Evolutionary conservation across 2,113 vertebrate species (phyloP), one percentile per base, ranked within the genome.

Genomic region (Tragelaphus strepsiceros): DNA sequence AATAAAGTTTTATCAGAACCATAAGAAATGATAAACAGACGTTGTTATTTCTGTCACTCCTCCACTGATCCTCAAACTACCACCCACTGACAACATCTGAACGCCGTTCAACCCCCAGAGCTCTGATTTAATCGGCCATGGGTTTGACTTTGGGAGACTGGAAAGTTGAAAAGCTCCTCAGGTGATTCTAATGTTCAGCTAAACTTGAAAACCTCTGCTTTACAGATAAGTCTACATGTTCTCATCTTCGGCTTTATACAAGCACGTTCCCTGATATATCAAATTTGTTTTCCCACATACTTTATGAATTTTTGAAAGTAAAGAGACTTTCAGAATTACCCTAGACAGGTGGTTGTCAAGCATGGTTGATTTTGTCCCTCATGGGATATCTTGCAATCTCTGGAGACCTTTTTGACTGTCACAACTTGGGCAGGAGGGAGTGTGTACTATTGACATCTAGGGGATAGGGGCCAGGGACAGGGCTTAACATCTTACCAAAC

Each of bases 311-410:
- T 98, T 86, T 59, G 32, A 86, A 94, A 93, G 64, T 64, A 62
- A 94, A 95, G 71, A 86, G 46, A 96, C 53, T 17, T 96, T 96
- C n/a, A 43, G n/a, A 96, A 56, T n/a, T 32, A 62, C 43, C 3
- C 4, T 51, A 64, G 39, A 78, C 11, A 49, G 28, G 14, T n/a
- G 43, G 19, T 77, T 84, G 54, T 84, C 16, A 46, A 56, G 2
- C 2, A 43, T 54, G 12, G 39, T 32, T 46, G 43, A 30, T 13
- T 88, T 96, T 83, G 24, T 0, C 24, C 17, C 32, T 43, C 10
- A 5, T 5, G 83, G 22, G 30, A 21, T 46, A 77, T 32, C 64
- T 93, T n/a, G 58, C 39, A n/a, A 43, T 61, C 14, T 86, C 26
- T 71, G 71, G 71, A 78, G 74, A 94, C 43, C 32, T 61, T 83